Evolutionary conservation across 2,797 vertebrate genomes (phyloP), one percentile per base, ranked within the genome.

Genomic region (Anabas testudineus): DNA sequence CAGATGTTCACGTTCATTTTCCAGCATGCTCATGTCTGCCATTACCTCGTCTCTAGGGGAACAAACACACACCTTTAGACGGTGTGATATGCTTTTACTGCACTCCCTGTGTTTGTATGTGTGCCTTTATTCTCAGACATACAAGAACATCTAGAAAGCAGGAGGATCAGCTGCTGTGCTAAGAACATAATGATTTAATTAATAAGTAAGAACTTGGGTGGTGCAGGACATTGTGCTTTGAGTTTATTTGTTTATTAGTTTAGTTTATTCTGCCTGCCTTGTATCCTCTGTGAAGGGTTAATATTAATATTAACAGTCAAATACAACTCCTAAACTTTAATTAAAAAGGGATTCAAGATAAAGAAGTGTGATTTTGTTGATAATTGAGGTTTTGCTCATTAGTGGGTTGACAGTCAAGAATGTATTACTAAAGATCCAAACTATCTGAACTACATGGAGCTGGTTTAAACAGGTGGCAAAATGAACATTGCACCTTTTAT

Each of bases 1-100:
- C 85, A 88, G 81, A 88, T 83, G 83, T 68, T 84, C 74, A 74
- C 64, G 59, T 73, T 86, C 32, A 47, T 66, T 74, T 80, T 71
- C 63, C 69, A 55, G 66, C 71, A 70, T 62, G 60, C 61, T 37
- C 72, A 56, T 54, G 65, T 54, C 71, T 68, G 59, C 53, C 49
- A 36, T 66, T 63, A 54, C 12, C 47, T 21, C 22, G 18, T 61
- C 55, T 51, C 37, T 1, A 0, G 71, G 46, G 71, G 52, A 13
- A 19, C 28, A 64, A 12, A 62, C 32, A 67, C 43, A 62, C 18
- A 43, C 32, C 4, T 42, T n/a, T 12, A 34, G 26, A 58, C 43
- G 47, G 28, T 54, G 56, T 26, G 12, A 76, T 21, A 8, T 52
- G 45, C 55, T 37, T 43, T 43, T 14, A 37, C n/a, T 36, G 19